phyloP scores from a whole-genome alignment of 2,113 vertebrate genomes.

The Actenoides lindsayi region DNA sequence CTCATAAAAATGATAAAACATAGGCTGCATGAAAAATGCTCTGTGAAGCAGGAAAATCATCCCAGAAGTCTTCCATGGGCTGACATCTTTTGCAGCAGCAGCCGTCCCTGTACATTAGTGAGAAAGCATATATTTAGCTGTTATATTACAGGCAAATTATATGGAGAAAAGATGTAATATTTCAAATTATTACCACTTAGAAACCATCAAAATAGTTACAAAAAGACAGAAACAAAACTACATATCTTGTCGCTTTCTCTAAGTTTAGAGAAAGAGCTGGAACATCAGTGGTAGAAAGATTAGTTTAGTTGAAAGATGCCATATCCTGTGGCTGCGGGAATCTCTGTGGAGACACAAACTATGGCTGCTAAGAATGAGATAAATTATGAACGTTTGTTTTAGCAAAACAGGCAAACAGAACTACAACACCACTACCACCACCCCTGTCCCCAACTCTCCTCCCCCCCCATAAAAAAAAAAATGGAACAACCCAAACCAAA shows the following conservation, averaged over 20 bases:
- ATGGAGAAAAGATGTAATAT: slow-evolving; percentile 22
- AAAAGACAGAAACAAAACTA: slow-evolving; percentile 7
- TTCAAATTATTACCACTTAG: slow-evolving; percentile 43
- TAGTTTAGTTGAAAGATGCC: background rate
- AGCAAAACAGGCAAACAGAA: background rate
- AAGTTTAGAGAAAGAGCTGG: slow-evolving; percentile 17
- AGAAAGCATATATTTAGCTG: slow-evolving; percentile 20
- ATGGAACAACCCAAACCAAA: background rate
- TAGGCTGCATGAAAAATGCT: background rate
- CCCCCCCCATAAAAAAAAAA: background rate
- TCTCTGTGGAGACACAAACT: background rate
- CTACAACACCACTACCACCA: background rate
- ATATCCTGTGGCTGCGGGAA: background rate
- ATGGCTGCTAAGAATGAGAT: background rate
- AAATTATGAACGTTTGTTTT: background rate
- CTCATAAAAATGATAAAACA: slow-evolving; percentile 19
- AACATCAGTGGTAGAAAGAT: background rate
- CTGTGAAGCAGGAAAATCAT: background rate
- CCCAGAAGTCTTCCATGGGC: background rate
- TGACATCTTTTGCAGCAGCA: background rate
- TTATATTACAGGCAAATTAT: slow-evolving; percentile 20
- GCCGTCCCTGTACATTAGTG: background rate
- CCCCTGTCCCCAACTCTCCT: fast-evolving
- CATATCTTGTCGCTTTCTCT: background rate
- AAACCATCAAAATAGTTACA: slow-evolving; percentile 56